Percentiles rank a stretch among this genome's conserved stretches.
Conservation (phyloP, 2,113 vertebrate genomes). For the Centropus bengalensis region DNA sequence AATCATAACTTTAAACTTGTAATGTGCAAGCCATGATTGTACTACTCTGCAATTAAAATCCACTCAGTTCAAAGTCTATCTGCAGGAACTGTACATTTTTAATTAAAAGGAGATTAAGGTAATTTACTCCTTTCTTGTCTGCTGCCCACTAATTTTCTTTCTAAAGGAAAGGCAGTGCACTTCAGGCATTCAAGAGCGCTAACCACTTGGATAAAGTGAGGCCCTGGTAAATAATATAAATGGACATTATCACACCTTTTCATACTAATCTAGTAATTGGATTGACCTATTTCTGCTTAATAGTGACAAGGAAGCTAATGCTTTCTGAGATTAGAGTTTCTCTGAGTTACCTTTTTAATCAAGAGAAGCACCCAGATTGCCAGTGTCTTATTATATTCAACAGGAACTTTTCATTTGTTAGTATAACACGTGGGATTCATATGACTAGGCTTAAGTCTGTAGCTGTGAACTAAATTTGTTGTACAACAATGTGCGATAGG, state of each 20-base stretch:
- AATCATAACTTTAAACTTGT: not conserved
- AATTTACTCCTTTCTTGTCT: slow-evolving; percentile 23
- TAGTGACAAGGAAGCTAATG: not conserved
- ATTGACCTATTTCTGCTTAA: not conserved
- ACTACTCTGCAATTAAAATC: not conserved
- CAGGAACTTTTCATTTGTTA: not conserved
- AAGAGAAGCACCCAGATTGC: not conserved
- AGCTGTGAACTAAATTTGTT: not conserved
- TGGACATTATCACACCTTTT: not conserved
- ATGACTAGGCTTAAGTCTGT: not conserved
- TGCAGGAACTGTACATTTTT: not conserved
- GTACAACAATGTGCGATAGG: not conserved
- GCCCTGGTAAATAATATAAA: not conserved
- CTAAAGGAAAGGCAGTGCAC: not conserved
- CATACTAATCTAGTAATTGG: not conserved
- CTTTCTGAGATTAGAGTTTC: not conserved
- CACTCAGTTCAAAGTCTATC: not conserved
- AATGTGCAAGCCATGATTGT: not conserved
- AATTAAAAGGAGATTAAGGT: slow-evolving; percentile 51
- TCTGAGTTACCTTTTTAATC: not conserved
- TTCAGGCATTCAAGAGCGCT: not conserved
- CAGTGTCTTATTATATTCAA: not conserved
- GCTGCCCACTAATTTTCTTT: slow-evolving; percentile 21
- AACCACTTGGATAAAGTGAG: not conserved
- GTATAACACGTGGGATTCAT: not conserved